A percentile compares a stretch with the other conserved stretches of the same genome.
These are phyloP conservation scores for Allobates femoralis DNA, from an alignment of 2,797 vertebrate species.

Conservation along the genomic window DNA sequence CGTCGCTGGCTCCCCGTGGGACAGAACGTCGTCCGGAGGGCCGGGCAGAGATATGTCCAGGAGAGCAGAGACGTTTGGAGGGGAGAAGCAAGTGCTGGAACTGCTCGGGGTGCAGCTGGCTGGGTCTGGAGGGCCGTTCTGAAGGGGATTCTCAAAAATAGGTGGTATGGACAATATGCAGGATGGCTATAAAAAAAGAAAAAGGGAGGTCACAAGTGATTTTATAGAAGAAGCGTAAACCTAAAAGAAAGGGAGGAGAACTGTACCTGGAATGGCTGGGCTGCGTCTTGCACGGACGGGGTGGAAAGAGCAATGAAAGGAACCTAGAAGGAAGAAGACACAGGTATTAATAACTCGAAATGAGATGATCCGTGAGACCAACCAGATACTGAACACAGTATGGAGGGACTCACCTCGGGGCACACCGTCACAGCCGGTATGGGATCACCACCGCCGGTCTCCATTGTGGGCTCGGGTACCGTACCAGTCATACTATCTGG, in stretches of 20 bases:
- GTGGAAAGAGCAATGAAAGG: conserved; percentile 72
- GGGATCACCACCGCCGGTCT: conserved; percentile 73
- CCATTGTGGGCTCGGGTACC: conserved; percentile 65
- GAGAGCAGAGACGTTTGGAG: conserved; percentile 93
- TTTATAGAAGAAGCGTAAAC: not conserved
- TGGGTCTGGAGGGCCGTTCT: conserved; percentile 83
- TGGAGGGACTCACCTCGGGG: conserved; percentile 37
- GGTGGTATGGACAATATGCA: conserved; percentile 76
- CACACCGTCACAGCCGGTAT: conserved; percentile 78
- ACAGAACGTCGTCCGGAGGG: conserved; percentile 93
- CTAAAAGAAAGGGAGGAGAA: not conserved
- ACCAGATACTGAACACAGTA: not conserved
- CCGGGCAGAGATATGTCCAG: conserved; percentile 97
- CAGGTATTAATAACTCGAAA: not conserved
- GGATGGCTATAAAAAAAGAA: conserved; percentile 67
- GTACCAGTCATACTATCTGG: conserved; percentile 69
- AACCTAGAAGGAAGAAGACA: conserved; percentile 67
- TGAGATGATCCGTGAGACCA: not conserved
- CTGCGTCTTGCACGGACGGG: conserved; percentile 68
- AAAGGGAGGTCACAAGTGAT: not conserved
- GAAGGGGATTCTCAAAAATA: conserved; percentile 75
- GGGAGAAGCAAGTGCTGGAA: conserved; percentile 84
- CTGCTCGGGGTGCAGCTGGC: conserved; percentile 66
- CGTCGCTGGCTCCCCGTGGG: conserved; percentile 88
- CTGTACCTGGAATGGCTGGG: conserved; percentile 76